phyloP scores from a whole-genome alignment of 2,113 vertebrate species.

The Marcusenius ussheri region DNA sequence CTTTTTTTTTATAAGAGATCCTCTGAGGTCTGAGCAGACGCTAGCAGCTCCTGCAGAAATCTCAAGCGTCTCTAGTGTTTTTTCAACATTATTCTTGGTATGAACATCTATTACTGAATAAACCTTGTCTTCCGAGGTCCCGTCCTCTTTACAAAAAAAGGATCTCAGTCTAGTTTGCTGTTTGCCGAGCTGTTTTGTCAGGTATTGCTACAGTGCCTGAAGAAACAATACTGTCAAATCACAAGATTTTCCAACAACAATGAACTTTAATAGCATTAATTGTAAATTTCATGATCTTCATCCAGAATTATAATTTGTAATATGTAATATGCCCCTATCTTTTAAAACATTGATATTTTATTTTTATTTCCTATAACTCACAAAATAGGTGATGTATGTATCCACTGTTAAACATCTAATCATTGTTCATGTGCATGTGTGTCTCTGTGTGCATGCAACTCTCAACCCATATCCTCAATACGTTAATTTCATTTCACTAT shows the following conservation, averaged over 20 bases:
- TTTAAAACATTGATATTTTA: neutral
- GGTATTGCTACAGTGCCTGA: neutral
- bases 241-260: neutral
- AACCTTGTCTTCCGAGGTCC: neutral
- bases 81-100: neutral
- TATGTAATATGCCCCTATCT: neutral
- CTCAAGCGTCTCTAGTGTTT: neutral
- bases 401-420: neutral
- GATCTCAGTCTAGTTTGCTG: neutral
- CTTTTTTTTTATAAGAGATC: constrained; percentile 32
- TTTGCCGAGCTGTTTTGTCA: neutral
- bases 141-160: constrained; percentile 5
- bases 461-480: neutral
- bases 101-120: constrained; percentile 1
- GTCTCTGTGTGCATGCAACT: neutral
- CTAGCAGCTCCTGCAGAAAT: neutral
- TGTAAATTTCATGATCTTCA: neutral
- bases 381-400: neutral
- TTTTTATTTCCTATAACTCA: neutral
- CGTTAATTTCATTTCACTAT: neutral
- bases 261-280: neutral
- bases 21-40: constrained; percentile 11
- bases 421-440: neutral
- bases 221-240: neutral
- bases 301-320: neutral